Percentiles rank a stretch among this genome's conserved stretches.
Evolutionary conservation across 2,113 vertebrate genomes (phyloP).

Genomic region (Phodopus roborovskii): DNA sequence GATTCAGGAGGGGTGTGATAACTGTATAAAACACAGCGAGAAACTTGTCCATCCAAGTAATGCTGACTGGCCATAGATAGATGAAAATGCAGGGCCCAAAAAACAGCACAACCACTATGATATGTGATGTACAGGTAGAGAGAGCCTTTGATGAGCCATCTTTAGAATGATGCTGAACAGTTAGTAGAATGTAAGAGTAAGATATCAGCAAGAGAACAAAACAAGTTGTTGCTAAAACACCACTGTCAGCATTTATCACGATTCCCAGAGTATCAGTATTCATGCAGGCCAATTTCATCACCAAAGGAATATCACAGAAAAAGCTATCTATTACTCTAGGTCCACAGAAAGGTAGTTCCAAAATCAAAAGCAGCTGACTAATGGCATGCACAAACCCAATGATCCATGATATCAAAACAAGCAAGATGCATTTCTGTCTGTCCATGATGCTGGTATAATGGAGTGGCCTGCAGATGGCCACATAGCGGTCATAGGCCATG

Average conservation of each 20-base stretch:
- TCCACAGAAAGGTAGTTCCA: conserved; percentile 76
- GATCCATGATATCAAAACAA: conserved; percentile 58
- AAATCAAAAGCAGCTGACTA: conserved; percentile 59
- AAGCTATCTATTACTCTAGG: conserved; percentile 73
- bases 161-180: background rate
- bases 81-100: conserved; percentile 66
- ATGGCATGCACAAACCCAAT: conserved; percentile 72
- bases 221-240: conserved; percentile 59
- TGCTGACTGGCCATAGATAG: conserved; percentile 66
- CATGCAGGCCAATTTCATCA: conserved; percentile 69
- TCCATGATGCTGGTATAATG: conserved; percentile 65
- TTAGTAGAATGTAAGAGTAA: conserved; percentile 65
- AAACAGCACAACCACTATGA: background rate
- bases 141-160: conserved; percentile 56
- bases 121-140: background rate
- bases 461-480: conserved; percentile 79
- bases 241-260: conserved; percentile 67
- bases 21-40: conserved; percentile 77
- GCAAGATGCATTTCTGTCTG: conserved; percentile 50
- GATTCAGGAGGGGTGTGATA: conserved; percentile 44
- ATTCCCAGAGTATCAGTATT: too few species aligned
- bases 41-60: conserved; percentile 65
- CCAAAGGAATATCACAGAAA: conserved; percentile 74
- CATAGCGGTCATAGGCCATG: conserved; percentile 78
- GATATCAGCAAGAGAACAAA: conserved; percentile 67